phyloP scores from a whole-genome alignment of 2,797 vertebrate genomes.

The Leptoclinus maculatus region DNA sequence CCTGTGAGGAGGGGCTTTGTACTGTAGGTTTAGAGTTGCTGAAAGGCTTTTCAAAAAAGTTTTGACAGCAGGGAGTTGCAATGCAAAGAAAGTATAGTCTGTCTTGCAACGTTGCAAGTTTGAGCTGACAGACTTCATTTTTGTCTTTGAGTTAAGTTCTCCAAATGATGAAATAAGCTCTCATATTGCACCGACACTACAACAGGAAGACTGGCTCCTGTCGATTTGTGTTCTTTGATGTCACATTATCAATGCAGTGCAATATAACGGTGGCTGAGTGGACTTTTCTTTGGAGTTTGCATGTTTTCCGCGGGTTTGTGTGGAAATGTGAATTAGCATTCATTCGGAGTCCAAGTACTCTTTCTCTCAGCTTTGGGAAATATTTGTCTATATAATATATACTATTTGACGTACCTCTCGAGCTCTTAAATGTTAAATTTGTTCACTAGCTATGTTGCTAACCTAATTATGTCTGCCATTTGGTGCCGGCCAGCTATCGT shows the following conservation, averaged over 20 bases:
- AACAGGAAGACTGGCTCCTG: not conserved
- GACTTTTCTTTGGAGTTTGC: not conserved
- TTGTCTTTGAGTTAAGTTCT: not conserved
- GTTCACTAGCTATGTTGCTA: not conserved
- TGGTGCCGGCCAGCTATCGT: not conserved
- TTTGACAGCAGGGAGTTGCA: constrained; percentile 10
- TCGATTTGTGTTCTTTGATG: not conserved
- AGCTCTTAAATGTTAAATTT: not conserved
- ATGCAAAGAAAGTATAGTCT: constrained; percentile 1
- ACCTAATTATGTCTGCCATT: not conserved
- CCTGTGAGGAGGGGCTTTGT: not conserved
- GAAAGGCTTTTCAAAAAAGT: constrained; percentile 17
- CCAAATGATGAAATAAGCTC: not conserved
- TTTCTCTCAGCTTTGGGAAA: not conserved
- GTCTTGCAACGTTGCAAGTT: not conserved
- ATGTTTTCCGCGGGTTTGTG: not conserved
- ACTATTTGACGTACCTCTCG: not conserved
- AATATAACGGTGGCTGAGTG: not conserved
- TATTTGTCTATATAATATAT: not conserved
- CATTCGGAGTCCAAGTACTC: not conserved
- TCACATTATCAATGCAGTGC: not conserved
- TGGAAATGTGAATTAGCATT: not conserved
- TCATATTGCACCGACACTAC: not conserved
- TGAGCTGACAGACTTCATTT: not conserved
- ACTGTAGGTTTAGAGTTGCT: not conserved